A percentile compares a stretch with the other conserved stretches of the same genome.
Evolutionary conservation across 2,113 vertebrate species (phyloP).

Genomic region (Hemiprocne comata): DNA sequence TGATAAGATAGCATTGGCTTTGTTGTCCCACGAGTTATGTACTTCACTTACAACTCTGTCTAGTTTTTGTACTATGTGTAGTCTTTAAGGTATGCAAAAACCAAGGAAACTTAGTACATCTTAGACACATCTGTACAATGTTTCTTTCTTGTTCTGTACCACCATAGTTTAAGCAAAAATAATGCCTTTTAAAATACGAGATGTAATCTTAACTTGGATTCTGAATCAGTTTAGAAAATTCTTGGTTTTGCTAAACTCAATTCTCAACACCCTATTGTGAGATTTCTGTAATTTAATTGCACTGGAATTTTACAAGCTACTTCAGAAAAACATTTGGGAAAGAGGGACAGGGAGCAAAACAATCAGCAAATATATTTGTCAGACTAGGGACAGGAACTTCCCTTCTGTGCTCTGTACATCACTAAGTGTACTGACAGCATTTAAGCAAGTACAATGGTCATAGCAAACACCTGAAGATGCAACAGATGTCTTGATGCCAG

Average conservation of each 20-base stretch:
- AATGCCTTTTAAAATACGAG: neutral
- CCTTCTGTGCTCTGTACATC: neutral
- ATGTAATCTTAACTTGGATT: neutral
- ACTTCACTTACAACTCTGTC: neutral
- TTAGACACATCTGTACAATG: neutral
- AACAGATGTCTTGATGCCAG: neutral
- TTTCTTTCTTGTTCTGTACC: neutral
- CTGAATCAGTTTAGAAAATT: neutral
- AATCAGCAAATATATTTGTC: neutral
- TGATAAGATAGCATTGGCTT: neutral
- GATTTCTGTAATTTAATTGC: neutral
- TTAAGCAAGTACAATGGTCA: neutral
- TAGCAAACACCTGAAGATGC: neutral
- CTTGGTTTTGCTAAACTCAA: neutral
- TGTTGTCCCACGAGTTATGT: neutral
- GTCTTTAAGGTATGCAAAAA: neutral
- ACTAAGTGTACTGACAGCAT: accelerated
- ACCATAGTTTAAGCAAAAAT: neutral
- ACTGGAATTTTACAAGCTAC: neutral
- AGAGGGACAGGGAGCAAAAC: neutral
- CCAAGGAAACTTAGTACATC: neutral
- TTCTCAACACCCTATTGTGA: neutral
- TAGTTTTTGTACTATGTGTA: neutral
- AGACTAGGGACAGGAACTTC: neutral
- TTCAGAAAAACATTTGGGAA: neutral